phyloP scores from a whole-genome alignment of 2,888 invertebrate genomes.

The Mythimna impura region DNA sequence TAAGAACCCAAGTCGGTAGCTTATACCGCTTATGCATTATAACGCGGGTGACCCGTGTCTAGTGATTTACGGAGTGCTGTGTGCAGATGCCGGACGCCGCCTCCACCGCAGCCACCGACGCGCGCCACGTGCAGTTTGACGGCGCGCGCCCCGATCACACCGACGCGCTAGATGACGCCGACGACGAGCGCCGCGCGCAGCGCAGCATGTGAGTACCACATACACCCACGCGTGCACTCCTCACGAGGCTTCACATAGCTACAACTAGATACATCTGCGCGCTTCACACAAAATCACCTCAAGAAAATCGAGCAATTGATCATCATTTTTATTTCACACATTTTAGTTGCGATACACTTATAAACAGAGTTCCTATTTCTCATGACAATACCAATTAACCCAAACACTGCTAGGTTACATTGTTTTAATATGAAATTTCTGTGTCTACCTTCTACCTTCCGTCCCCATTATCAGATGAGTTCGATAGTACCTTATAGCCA shows the following conservation, averaged over 20 bases:
- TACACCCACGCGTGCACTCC: not conserved
- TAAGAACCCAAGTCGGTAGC: too few species aligned
- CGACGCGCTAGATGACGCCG: slow-evolving; percentile 74
- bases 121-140: slow-evolving; percentile 82
- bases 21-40: too few species aligned
- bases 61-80: not conserved
- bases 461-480: too few species aligned
- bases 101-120: slow-evolving; percentile 75
- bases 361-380: too few species aligned
- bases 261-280: not conserved
- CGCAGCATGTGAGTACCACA: slow-evolving; percentile 75
- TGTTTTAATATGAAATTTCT: too few species aligned
- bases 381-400: too few species aligned
- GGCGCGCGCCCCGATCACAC: slow-evolving; percentile 70
- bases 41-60: not conserved
- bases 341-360: too few species aligned
- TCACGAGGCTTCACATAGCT: not conserved
- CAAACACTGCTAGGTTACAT: too few species aligned
- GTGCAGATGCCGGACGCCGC: slow-evolving; percentile 69
- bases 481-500: too few species aligned
- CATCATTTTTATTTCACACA: too few species aligned
- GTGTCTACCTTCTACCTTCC: too few species aligned
- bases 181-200: slow-evolving; percentile 77
- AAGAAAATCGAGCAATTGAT: not conserved
- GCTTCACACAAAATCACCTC: not conserved